These are phyloP conservation scores for Propithecus deckenii DNA, from an alignment of 2,797 vertebrate species.

Conservation along the genomic window DNA sequence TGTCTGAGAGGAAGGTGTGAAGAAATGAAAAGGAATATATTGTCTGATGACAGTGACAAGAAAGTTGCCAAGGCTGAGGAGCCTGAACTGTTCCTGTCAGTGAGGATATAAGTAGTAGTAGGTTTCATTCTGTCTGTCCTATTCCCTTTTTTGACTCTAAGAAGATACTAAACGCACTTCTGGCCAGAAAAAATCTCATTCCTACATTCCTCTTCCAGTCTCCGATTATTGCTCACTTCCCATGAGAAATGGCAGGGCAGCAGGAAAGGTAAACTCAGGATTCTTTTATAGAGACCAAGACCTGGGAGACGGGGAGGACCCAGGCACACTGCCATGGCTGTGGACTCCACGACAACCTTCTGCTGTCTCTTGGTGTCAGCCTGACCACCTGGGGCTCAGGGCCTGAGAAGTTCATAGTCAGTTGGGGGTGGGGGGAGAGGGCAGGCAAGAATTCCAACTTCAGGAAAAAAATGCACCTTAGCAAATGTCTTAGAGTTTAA, in stretches of 20 bases:
- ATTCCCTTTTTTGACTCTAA: background rate
- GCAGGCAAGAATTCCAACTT: background rate
- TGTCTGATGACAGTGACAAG: background rate
- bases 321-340: fast-evolving
- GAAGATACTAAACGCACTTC: background rate
- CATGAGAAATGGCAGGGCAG: background rate
- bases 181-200: background rate
- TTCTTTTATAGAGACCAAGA: background rate
- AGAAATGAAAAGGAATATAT: background rate
- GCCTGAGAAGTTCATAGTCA: background rate
- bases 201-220: background rate
- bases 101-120: background rate
- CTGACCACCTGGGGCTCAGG: background rate
- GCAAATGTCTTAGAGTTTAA: background rate
- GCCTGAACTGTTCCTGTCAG: background rate
- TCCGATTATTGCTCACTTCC: background rate
- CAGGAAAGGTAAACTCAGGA: background rate
- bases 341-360: background rate
- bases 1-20: background rate
- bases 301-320: background rate
- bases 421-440: no score
- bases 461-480: background rate
- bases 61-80: background rate
- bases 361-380: background rate
- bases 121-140: background rate